These are phyloP conservation scores for Cettia cetti DNA, from an alignment of 2,113 vertebrate species.

Conservation along the genomic window DNA sequence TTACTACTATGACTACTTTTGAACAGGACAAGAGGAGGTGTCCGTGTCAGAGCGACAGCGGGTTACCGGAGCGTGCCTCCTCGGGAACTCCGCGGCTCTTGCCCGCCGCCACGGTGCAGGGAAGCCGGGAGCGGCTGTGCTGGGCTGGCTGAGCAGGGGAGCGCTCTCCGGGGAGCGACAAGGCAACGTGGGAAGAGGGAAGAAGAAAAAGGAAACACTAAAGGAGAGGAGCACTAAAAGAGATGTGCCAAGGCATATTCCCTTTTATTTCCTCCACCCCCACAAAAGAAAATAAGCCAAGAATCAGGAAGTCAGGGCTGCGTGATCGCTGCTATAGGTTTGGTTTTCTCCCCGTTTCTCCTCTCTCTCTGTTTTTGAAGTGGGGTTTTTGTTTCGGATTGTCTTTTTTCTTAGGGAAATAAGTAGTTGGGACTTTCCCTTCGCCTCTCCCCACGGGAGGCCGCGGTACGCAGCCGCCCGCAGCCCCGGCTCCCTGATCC, in stretches of 20 bases:
- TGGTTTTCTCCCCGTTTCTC: not conserved
- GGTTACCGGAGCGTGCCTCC: not conserved
- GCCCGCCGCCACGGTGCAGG: not conserved
- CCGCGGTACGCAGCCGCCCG: not conserved
- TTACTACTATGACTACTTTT: no score
- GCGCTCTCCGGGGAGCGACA: not conserved
- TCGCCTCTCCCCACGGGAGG: not conserved
- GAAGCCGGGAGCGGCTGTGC: not conserved
- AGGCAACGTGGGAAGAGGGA: not conserved
- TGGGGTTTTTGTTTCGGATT: not conserved
- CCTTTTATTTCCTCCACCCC: conserved; percentile 40
- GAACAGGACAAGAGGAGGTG: not conserved
- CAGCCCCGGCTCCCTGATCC: not conserved
- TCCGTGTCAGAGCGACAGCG: not conserved
- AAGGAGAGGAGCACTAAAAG: not conserved
- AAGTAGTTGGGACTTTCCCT: not conserved
- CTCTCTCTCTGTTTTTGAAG: not conserved
- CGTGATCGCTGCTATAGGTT: not conserved
- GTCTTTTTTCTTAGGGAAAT: not conserved
- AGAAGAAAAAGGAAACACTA: no score
- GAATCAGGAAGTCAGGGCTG: conserved; percentile 42
- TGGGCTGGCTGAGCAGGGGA: not conserved
- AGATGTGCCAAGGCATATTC: conserved; percentile 17
- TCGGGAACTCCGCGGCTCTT: not conserved
- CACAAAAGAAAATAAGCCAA: conserved; percentile 25